These are phyloP conservation scores for Holocentrus rufus DNA, from an alignment of 2,797 vertebrate genomes.

Conservation along the genomic window DNA sequence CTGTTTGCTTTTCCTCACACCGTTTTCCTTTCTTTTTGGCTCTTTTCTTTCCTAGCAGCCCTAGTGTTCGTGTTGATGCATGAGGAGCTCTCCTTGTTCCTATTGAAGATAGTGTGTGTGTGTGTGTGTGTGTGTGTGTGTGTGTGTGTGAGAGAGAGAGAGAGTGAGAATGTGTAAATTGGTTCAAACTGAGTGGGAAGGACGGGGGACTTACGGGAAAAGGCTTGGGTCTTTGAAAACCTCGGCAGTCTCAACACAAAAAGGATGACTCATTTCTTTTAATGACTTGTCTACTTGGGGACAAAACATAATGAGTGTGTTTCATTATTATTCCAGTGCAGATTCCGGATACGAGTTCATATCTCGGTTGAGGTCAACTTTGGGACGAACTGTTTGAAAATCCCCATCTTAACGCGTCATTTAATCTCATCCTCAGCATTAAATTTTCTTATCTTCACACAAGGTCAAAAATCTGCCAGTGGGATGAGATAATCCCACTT, in stretches of 20 bases:
- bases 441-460: no score
- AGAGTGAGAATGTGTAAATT: no score
- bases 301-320: constrained; percentile 17
- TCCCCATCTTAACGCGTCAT: no score
- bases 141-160: no score
- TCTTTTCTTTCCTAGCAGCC: background rate
- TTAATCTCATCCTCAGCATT: no score
- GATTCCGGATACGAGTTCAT: background rate
- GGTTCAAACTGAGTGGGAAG: constrained; percentile 10
- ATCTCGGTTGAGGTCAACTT: background rate
- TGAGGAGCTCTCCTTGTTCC: constrained; percentile 21
- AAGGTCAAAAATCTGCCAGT: no score
- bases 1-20: no score
- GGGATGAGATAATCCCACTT: no score
- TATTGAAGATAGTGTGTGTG: background rate
- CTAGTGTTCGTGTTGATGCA: constrained; percentile 29
- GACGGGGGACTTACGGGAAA: constrained; percentile 37
- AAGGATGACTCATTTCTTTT: constrained; percentile 45
- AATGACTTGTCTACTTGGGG: constrained; percentile 20
- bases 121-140: background rate
- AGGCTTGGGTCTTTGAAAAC: background rate
- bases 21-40: background rate
- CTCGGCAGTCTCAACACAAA: constrained; percentile 4
- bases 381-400: background rate
- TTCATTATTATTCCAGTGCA: background rate